These are phyloP conservation scores for Lagenorhynchus albirostris DNA, from an alignment of 2,113 vertebrate genomes.

Conservation along the genomic window DNA sequence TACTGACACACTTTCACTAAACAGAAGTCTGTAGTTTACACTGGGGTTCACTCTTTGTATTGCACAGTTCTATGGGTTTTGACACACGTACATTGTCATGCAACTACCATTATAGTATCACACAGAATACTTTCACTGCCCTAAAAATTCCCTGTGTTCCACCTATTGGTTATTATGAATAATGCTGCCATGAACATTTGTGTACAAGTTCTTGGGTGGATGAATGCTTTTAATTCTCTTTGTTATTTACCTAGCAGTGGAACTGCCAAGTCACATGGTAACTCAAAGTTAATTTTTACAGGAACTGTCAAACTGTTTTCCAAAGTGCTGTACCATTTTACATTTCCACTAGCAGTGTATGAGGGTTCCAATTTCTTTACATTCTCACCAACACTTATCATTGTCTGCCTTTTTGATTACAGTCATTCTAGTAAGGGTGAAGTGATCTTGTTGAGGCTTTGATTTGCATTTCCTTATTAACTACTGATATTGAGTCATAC, in stretches of 20 bases:
- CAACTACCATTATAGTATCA: not conserved
- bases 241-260: not conserved
- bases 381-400: not conserved
- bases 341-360: not conserved
- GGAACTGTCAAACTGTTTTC: not conserved
- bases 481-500: not conserved
- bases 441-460: not conserved
- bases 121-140: not conserved
- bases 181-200: not conserved
- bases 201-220: not conserved
- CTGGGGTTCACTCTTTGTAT: not conserved
- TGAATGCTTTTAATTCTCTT: not conserved
- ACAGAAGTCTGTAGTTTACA: not conserved
- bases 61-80: not conserved
- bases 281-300: not conserved
- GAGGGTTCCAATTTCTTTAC: not conserved
- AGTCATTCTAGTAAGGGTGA: not conserved
- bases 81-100: not conserved
- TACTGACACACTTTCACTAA: not conserved
- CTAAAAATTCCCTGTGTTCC: not conserved
- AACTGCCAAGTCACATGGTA: not conserved
- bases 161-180: not conserved
- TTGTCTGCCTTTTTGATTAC: not conserved
- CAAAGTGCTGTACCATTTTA: not conserved
- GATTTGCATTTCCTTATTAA: not conserved